Evolutionary conservation across 2,797 vertebrate genomes (phyloP), one percentile per base, ranked within the genome.

Genomic region (Anniella stebbinsi): DNA sequence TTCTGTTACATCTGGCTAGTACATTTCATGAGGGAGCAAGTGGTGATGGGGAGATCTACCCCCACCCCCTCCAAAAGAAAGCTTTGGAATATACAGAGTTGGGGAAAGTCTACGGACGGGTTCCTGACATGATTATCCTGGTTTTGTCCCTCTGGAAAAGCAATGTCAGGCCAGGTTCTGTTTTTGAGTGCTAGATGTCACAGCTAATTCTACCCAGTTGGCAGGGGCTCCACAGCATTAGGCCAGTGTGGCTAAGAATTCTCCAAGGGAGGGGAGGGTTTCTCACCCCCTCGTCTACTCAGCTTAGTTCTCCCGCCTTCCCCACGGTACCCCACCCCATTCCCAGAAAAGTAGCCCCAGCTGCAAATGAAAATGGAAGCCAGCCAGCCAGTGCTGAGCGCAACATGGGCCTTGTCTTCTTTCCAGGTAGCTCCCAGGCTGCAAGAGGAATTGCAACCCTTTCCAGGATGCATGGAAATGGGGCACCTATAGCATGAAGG

Each of bases 121-220:
- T 41, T 45, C 73, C 73, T 78, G 89, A n/a, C 57, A 72, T 41
- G 45, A 82, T 81, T 38, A 21, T 82, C 41, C 76, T 13, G 38
- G 41, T 21, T 4, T 81, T 67, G 33, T 41, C 7, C 12, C 54
- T 72, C 76, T 86, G 83, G 33, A 89, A 21, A 63, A 85, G 23
- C 69, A 94, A n/a, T 93, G 92, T 92, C 78, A 78, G 84, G 36
- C 73, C 73, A 90, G 63, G 57, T 83, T 87, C 77, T 78, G 17
- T 23, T 93, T 91, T 80, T 83, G 25, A 18, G 73, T 57, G 48
- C 21, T 78, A 45, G 36, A 17, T 48, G 67, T 80, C 66, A 80
- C 30, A 70, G 67, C 0, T 76, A 3, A 66, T 75, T 70, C 78
- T 45, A 75, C 45, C 0, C 76, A 1, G 2, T 38, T 89, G 83